Conservation (phyloP, 2,113 vertebrate genomes). For the Jaculus jaculus region DNA sequence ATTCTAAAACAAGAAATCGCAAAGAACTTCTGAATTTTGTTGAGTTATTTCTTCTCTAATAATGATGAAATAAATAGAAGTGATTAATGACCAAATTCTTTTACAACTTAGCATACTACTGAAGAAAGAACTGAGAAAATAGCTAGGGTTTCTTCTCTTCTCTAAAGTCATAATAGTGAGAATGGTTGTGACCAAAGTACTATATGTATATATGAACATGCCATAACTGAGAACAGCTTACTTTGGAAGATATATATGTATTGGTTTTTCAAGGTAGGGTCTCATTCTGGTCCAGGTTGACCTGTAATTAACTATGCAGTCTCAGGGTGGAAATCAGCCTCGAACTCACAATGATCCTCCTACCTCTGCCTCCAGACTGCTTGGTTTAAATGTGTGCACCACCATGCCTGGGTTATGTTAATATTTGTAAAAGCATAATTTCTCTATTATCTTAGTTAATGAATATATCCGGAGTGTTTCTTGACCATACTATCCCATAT, state of each 20-base stretch:
- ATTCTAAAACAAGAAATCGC: constrained; percentile 12
- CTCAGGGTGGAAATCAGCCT: too few species aligned
- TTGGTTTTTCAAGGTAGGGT: too few species aligned
- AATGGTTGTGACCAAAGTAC: background rate
- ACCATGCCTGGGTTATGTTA: too few species aligned
- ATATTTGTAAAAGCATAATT: background rate
- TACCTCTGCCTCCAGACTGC: too few species aligned
- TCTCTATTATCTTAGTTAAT: background rate
- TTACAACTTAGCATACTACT: background rate
- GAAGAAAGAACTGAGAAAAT: constrained; percentile 4
- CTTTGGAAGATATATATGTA: too few species aligned
- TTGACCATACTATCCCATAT: background rate
- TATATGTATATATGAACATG: background rate
- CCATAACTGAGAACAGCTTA: background rate
- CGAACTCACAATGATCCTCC: too few species aligned
- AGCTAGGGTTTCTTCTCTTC: background rate
- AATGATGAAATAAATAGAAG: background rate
- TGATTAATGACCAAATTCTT: background rate
- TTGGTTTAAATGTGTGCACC: too few species aligned
- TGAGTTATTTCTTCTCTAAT: background rate
- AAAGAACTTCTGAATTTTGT: background rate
- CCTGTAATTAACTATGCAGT: too few species aligned
- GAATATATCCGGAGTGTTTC: background rate
- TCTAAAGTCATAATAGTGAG: background rate
- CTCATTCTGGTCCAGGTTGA: too few species aligned